These are phyloP conservation scores for Triplophysa siluroides DNA, from an alignment of 2,113 vertebrate species.

Conservation along the genomic window DNA sequence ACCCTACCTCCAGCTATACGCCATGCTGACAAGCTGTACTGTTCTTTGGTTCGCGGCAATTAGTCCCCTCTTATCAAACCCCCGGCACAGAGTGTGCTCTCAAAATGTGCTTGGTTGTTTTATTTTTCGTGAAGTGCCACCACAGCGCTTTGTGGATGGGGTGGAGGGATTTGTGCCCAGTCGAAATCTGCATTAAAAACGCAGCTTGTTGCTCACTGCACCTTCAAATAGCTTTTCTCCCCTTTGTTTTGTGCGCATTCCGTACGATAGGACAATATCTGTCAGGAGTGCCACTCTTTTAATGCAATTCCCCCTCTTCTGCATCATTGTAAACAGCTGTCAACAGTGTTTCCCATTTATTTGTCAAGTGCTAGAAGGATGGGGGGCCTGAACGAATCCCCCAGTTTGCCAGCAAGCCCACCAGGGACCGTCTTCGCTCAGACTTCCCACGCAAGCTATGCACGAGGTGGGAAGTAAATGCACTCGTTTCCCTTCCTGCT, in stretches of 20 bases:
- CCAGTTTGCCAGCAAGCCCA: conserved; percentile 47
- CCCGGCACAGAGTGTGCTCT: conserved; percentile 52
- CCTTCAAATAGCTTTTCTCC: conserved; percentile 52
- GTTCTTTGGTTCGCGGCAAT: conserved; percentile 39
- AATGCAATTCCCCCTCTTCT: conserved; percentile 66
- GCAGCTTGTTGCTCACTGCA: conserved; percentile 47
- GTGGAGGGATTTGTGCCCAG: conserved; percentile 3
- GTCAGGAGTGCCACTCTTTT: conserved; percentile 64
- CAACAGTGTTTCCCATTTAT: conserved; percentile 70
- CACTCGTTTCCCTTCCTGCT: conserved; percentile 57
- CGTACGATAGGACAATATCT: conserved; percentile 64
- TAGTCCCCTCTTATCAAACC: conserved; percentile 62
- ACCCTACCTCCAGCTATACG: conserved; percentile 57
- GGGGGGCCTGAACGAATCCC: conserved; percentile 51
- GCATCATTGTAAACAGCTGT: conserved; percentile 65
- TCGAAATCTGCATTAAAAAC: conserved; percentile 30
- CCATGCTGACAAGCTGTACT: conserved; percentile 38
- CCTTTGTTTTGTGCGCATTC: conserved; percentile 48
- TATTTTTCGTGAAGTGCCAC: conserved; percentile 23
- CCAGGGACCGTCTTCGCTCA: conserved; percentile 54
- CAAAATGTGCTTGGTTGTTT: conserved; percentile 35
- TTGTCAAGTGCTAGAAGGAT: conserved; percentile 67
- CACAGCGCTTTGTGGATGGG: conserved; percentile 36
- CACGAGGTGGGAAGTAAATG: conserved; percentile 67
- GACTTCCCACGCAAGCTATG: conserved; percentile 53